Evolutionary conservation across 1,140 invertebrate genomes (phyloP).

Genomic region (Drosophila nikananu): DNA sequence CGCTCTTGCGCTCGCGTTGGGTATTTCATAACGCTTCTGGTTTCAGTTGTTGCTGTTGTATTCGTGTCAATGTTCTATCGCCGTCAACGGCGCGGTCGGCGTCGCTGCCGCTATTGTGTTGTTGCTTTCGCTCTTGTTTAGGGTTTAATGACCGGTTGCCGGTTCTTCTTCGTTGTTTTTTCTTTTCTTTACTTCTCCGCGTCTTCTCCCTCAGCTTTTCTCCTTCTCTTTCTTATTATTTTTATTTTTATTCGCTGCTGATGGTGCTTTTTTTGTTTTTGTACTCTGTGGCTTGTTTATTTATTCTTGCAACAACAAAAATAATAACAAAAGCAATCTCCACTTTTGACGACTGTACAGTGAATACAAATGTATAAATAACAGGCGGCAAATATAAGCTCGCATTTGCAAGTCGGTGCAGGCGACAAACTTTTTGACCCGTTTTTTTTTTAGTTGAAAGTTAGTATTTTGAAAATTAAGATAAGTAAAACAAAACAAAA

Average conservation of each 20-base stretch:
- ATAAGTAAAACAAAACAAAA: not conserved
- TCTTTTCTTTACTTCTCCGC: constrained; percentile 21
- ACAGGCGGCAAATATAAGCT: constrained; percentile 19
- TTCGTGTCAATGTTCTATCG: constrained; percentile 77
- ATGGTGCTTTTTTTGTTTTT: constrained; percentile 36
- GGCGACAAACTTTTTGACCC: constrained; percentile 14
- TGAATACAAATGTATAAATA: constrained; percentile 41
- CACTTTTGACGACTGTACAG: constrained; percentile 40
- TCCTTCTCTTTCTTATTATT: constrained; percentile 31
- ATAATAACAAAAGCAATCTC: constrained; percentile 23
- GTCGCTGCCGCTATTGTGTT: constrained; percentile 65
- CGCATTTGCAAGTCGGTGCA: constrained; percentile 7
- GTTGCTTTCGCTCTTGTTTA: constrained; percentile 82
- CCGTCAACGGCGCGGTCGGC: constrained; percentile 34
- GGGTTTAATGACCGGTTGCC: constrained; percentile 85
- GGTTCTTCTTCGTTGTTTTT: constrained; percentile 70
- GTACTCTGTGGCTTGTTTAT: constrained; percentile 69
- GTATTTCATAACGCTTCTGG: constrained; percentile 83
- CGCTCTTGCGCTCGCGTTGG: constrained; percentile 40
- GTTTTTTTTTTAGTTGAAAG: not conserved
- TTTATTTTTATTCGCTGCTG: constrained; percentile 56
- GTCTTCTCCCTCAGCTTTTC: constrained; percentile 8
- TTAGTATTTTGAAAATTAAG: not conserved
- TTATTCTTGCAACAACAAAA: constrained; percentile 61
- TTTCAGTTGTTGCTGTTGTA: constrained; percentile 72